Evolutionary conservation across 2,888 invertebrate genomes (phyloP).

Genomic region (Eudemis profundana): DNA sequence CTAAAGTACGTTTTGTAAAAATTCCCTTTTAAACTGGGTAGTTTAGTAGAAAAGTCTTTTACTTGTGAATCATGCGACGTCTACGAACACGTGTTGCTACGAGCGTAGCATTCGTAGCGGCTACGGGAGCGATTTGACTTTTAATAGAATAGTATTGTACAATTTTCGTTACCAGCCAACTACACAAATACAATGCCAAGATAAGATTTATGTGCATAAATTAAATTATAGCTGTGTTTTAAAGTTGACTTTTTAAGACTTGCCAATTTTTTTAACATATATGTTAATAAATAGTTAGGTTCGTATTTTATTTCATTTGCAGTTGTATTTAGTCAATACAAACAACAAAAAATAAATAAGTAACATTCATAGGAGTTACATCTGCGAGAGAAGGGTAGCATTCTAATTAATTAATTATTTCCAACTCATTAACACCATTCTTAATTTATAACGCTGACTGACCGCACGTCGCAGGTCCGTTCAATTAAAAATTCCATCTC

Average conservation of each 20-base stretch:
- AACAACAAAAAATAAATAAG: too few relatives aligned
- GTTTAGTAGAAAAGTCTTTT: conserved; percentile 24
- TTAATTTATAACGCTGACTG: conserved; percentile 57
- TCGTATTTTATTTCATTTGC: too few relatives aligned
- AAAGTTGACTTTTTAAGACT: too few relatives aligned
- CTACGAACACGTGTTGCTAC: conserved; percentile 43
- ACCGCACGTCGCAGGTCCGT: conserved; percentile 76
- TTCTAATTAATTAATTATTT: not conserved
- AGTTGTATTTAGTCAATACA: too few relatives aligned
- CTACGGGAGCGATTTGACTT: conserved; percentile 50
- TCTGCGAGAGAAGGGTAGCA: not conserved
- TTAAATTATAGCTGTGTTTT: not conserved
- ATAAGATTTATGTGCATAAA: not conserved
- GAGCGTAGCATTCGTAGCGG: conserved; percentile 62
- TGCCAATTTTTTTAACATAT: not conserved
- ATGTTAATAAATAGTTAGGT: too few relatives aligned
- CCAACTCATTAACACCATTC: conserved; percentile 3
- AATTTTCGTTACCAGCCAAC: not conserved
- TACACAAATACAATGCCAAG: not conserved
- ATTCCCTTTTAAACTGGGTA: conserved; percentile 10
- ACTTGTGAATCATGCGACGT: conserved; percentile 32
- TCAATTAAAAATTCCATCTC: conserved; percentile 85
- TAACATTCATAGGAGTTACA: too few relatives aligned
- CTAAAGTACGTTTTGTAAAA: conserved; percentile 3
- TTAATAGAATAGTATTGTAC: conserved; percentile 9